Percentiles rank a stretch among this genome's conserved stretches.
These are phyloP conservation scores for Siphonodentalium dalli DNA, from an alignment of 2,888 invertebrate genomes.

Conservation along the genomic window DNA sequence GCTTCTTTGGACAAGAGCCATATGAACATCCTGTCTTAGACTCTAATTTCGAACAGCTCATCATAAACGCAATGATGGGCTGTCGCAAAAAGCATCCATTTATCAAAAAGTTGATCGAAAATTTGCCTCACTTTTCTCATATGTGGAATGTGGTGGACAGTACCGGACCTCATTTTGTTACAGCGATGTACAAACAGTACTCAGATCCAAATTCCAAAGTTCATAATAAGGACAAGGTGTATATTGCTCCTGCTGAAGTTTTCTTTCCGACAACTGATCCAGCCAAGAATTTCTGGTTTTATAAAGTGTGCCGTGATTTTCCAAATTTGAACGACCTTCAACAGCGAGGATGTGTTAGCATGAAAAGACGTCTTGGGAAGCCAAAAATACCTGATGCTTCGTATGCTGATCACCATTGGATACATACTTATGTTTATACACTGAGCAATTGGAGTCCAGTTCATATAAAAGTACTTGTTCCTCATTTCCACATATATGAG, in stretches of 20 bases:
- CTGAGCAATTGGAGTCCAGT: too few species aligned
- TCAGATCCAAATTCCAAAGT: slow-evolving; percentile 10
- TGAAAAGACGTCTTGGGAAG: slow-evolving; percentile 40
- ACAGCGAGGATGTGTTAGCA: slow-evolving; percentile 42
- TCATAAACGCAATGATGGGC: slow-evolving; percentile 55
- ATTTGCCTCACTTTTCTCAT: slow-evolving; percentile 41
- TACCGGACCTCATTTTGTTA: slow-evolving; percentile 55
- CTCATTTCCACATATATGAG: too few species aligned
- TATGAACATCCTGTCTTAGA: slow-evolving; percentile 53
- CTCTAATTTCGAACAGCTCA: slow-evolving; percentile 48
- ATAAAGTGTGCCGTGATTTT: slow-evolving; percentile 39
- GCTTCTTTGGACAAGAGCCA: slow-evolving; percentile 55
- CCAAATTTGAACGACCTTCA: slow-evolving; percentile 37
- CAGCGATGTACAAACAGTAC: slow-evolving; percentile 39
- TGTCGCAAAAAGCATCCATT: slow-evolving; percentile 52
- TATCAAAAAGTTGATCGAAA: slow-evolving; percentile 46
- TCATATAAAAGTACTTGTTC: too few species aligned
- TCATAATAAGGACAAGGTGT: slow-evolving; percentile 34
- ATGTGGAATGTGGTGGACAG: slow-evolving; percentile 56
- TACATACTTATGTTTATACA: slow-evolving; percentile 55
- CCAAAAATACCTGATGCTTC: slow-evolving; percentile 37
- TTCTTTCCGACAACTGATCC: slow-evolving; percentile 55
- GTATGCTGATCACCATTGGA: slow-evolving; percentile 54
- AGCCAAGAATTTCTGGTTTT: slow-evolving; percentile 44
- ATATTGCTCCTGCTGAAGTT: slow-evolving; percentile 51